Percentiles rank a stretch among this genome's conserved stretches.
Evolutionary conservation across 2,888 invertebrate genomes (phyloP).

Genomic region (Drosophila austrosaltans): DNA sequence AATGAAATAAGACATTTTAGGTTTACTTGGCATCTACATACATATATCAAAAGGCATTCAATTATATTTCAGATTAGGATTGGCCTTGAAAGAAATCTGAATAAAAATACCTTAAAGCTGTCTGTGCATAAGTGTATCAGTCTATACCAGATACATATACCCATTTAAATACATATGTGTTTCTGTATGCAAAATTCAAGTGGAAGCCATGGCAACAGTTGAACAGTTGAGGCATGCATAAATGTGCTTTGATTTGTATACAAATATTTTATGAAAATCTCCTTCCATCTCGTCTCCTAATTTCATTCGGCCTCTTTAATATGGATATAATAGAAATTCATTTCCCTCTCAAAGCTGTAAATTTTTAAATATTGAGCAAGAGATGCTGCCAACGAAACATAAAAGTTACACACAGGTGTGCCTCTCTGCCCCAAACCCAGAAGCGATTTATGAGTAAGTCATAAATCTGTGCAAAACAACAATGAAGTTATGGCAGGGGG

Average conservation of each 20-base stretch:
- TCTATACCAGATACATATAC: too few relatives aligned
- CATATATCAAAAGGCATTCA: constrained; percentile 40
- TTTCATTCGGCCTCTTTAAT: not conserved
- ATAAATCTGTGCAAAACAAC: constrained; percentile 59
- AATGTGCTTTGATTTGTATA: constrained; percentile 7
- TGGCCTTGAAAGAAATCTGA: constrained; percentile 28
- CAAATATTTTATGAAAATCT: not conserved
- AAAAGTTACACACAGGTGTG: constrained; percentile 38
- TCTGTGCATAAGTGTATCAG: not conserved
- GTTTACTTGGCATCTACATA: constrained; percentile 14
- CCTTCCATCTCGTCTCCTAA: not conserved
- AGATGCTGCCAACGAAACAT: constrained; percentile 43
- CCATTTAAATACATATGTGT: not conserved
- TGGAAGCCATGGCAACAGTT: constrained; percentile 8
- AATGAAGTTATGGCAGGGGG: not conserved
- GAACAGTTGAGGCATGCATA: constrained; percentile 3
- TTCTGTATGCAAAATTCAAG: not conserved
- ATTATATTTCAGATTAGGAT: constrained; percentile 58
- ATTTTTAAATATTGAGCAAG: constrained; percentile 35
- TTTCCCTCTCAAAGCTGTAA: constrained; percentile 15
- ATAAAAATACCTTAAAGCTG: constrained; percentile 6
- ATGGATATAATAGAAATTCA: constrained; percentile 14
- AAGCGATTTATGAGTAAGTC: constrained; percentile 38
- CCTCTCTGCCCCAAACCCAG: constrained; percentile 8
- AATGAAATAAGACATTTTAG: constrained; percentile 14